Evolutionary conservation across 2,113 vertebrate species (phyloP).

Genomic region (Holacanthus passer): DNA sequence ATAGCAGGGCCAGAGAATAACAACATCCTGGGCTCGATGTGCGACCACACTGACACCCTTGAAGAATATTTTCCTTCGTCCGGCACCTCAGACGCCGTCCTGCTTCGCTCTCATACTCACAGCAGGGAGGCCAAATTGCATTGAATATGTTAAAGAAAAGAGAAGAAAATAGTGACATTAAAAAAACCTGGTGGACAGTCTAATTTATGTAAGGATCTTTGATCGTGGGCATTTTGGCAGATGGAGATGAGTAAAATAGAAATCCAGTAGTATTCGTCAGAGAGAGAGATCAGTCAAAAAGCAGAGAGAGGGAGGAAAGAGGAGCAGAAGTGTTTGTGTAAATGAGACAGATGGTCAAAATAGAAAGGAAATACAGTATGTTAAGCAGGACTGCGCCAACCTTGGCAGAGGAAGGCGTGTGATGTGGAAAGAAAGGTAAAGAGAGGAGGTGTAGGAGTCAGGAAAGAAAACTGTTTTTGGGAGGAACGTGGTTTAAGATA

Average conservation of each 20-base stretch:
- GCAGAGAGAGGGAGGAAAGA: conserved; percentile 41
- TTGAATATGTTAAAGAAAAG: neutral
- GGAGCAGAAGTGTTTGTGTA: conserved; percentile 53
- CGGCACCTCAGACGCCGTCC: neutral
- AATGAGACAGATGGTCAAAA: conserved; percentile 76
- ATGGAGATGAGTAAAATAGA: conserved; percentile 62
- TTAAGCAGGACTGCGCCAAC: conserved; percentile 48
- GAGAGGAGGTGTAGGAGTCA: conserved; percentile 21
- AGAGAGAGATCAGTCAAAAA: conserved; percentile 49
- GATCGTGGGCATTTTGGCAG: conserved; percentile 66
- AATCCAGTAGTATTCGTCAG: conserved; percentile 61
- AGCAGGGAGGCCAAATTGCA: conserved; percentile 1
- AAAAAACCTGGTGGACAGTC: conserved; percentile 29
- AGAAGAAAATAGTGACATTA: conserved; percentile 23
- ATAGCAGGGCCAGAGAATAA: conserved; percentile 6
- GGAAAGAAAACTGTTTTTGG: conserved; percentile 11
- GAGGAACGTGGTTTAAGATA: conserved; percentile 10
- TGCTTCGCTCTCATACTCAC: conserved; percentile 7
- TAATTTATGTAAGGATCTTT: conserved; percentile 67
- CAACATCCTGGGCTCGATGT: neutral
- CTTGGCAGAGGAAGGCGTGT: conserved; percentile 44
- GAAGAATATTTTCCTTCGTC: conserved; percentile 23
- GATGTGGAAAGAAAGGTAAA: conserved; percentile 24
- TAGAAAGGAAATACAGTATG: conserved; percentile 73
- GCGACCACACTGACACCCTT: neutral